Base-by-base conservation (phyloP, 2,888 invertebrate species). In the Cyaniris semiargus region DNA sequence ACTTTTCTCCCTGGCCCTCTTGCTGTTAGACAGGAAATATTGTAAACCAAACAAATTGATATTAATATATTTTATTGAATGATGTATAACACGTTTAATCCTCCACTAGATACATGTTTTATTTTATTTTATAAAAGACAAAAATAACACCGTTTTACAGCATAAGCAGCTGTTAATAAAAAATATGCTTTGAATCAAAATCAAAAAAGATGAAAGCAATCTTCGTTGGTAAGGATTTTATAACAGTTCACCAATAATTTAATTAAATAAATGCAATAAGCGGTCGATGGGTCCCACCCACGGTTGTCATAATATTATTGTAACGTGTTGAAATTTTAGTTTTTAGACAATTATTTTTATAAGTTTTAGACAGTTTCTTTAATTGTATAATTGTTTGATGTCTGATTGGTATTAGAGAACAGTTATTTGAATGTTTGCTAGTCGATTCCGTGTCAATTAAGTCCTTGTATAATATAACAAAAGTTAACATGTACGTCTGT, bases 211-310 rank as follows among this genome's bases (percentile, higher is more conserved):
- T 81, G 83, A 83, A 83, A 83, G 80, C 80, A 82, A 85, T 83
- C 82, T 80, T 74, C 76, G 81, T 79, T 79, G 77, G 79, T 78
- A 79, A 79, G 70, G 78, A 81, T 81, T 80, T 83, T 83, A 31
- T 31, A 66, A 66, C 66, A 66, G 15, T 82, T 83, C 78, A 78
- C 77, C 75, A 77, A 78, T 79, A 75, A 60, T 75, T 80, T 79
- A 79, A 79, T 79, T 81, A 79, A 81, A 79, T 80, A 78, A 80
- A 81, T 81, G 81, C 81, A 80, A 82, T 81, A 81, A 80, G 78
- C 77, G 82, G 77, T 79, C 78, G 81, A 81, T 83, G 82, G 77
- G 77, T 79, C 80, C 83, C 84, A 81, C 84, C 84, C 84, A 85
- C 85, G 78, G 82, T 72, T 71, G 48, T 77, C 78, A 56, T 74